Evolutionary conservation across 2,888 invertebrate species (phyloP).

Genomic region (Sthenelais limicola): DNA sequence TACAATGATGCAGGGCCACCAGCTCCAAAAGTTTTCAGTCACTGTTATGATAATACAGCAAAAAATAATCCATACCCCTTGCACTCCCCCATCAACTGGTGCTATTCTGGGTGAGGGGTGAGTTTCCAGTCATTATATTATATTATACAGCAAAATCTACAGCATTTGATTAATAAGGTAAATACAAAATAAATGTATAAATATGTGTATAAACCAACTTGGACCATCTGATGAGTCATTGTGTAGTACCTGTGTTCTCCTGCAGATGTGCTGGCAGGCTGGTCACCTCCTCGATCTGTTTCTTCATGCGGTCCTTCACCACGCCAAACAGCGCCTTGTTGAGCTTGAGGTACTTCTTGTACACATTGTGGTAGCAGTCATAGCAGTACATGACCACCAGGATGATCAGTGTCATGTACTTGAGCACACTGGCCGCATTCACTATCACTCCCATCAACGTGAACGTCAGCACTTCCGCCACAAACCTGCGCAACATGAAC

Average conservation of each 20-base stretch:
- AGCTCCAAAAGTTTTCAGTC: too few relatives aligned
- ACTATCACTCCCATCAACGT: slow-evolving; percentile 72
- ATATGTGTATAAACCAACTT: background rate
- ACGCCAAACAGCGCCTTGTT: slow-evolving; percentile 67
- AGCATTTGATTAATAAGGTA: too few relatives aligned
- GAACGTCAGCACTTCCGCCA: slow-evolving; percentile 53
- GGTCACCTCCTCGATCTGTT: slow-evolving; percentile 63
- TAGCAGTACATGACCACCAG: slow-evolving; percentile 71
- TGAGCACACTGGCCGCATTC: slow-evolving; percentile 68
- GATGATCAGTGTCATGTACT: slow-evolving; percentile 68
- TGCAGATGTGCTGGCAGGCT: slow-evolving; percentile 65
- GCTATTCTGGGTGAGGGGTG: too few relatives aligned
- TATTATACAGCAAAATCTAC: too few relatives aligned
- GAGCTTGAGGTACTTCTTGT: slow-evolving; percentile 68
- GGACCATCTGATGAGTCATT: slow-evolving; percentile 47
- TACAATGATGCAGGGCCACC: too few relatives aligned
- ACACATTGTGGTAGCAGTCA: slow-evolving; percentile 70
- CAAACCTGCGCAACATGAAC: too few relatives aligned
- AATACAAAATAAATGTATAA: too few relatives aligned
- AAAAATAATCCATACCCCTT: too few relatives aligned
- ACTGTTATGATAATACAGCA: too few relatives aligned
- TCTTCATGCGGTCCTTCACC: slow-evolving; percentile 67
- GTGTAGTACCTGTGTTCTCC: slow-evolving; percentile 62
- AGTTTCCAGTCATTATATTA: too few relatives aligned
- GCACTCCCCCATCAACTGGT: too few relatives aligned